Evolutionary conservation across 2,888 invertebrate species (phyloP).

Genomic region (Clunio marinus): DNA sequence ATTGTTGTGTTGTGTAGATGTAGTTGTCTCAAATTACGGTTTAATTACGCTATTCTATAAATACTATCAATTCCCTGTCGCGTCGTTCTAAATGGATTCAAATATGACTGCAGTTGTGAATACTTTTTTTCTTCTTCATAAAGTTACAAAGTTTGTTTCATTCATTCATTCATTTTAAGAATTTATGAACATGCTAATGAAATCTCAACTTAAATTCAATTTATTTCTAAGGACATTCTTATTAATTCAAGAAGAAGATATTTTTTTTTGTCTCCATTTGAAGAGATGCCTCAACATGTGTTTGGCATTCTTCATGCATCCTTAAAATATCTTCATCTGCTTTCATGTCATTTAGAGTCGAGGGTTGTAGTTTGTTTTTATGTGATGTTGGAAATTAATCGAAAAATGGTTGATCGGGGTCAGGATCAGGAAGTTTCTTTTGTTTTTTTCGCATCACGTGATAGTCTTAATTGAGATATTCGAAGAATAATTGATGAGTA

Average conservation of each 20-base stretch:
- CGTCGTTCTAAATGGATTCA: too few species aligned
- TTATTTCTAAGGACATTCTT: too few species aligned
- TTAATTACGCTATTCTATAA: neutral
- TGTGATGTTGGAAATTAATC: conserved; percentile 20
- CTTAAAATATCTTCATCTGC: conserved; percentile 38
- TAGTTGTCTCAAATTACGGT: neutral
- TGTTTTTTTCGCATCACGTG: neutral
- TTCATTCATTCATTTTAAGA: too few species aligned
- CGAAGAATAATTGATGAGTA: too few species aligned
- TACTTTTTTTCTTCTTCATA: too few species aligned
- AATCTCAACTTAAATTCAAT: too few species aligned
- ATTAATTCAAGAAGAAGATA: neutral
- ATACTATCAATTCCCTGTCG: neutral
- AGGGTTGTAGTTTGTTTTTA: conserved; percentile 19
- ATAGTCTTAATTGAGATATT: neutral
- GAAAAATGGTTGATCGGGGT: conserved; percentile 24
- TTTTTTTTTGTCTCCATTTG: too few species aligned
- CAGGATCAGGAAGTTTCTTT: neutral
- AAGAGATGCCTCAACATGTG: conserved; percentile 36
- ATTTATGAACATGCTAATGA: too few species aligned
- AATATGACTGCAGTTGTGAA: too few species aligned
- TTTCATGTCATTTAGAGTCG: conserved; percentile 15
- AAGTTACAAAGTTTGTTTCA: too few species aligned
- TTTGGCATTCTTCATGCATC: conserved; percentile 38
- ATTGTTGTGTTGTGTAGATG: neutral